A percentile compares a stretch with the other conserved stretches of the same genome.
These are phyloP conservation scores for Nudaria mundana DNA, from an alignment of 2,888 invertebrate genomes.

Conservation along the genomic window DNA sequence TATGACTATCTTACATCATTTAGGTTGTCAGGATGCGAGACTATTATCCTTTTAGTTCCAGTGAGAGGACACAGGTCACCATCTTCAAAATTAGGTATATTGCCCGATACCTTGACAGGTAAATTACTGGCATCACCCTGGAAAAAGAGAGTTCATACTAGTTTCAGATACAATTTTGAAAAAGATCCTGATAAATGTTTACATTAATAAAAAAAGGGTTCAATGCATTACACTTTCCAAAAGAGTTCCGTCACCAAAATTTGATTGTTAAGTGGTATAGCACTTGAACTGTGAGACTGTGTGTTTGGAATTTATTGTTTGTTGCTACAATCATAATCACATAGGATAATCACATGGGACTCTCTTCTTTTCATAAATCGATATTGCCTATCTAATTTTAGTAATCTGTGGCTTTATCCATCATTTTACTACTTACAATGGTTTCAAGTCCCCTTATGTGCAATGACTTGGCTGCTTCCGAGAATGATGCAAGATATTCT, in stretches of 20 bases:
- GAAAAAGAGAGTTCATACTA: background rate
- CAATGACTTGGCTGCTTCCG: conserved; percentile 54
- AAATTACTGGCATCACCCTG: conserved; percentile 15
- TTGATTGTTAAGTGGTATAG: too few relatives aligned
- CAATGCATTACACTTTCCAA: too few relatives aligned
- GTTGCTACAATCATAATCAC: too few relatives aligned
- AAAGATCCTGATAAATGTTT: too few relatives aligned
- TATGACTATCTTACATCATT: conserved; percentile 10
- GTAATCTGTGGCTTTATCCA: too few relatives aligned
- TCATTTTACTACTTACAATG: conserved; percentile 46
- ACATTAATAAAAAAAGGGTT: too few relatives aligned
- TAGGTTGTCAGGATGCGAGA: conserved; percentile 13
- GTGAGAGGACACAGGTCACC: conserved; percentile 15
- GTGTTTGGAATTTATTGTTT: too few relatives aligned
- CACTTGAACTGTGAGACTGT: too few relatives aligned
- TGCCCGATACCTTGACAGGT: conserved; percentile 15
- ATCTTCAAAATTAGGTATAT: conserved; percentile 19
- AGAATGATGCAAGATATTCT: conserved; percentile 48
- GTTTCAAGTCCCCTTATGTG: conserved; percentile 61
- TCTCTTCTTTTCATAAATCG: too few relatives aligned
- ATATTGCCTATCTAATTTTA: too few relatives aligned
- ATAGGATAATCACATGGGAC: too few relatives aligned
- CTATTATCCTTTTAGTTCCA: conserved; percentile 11
- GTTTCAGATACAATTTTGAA: background rate
- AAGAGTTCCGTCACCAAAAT: too few relatives aligned